These are phyloP conservation scores for Rutilus rutilus DNA, from an alignment of 2,113 vertebrate genomes.

Conservation along the genomic window DNA sequence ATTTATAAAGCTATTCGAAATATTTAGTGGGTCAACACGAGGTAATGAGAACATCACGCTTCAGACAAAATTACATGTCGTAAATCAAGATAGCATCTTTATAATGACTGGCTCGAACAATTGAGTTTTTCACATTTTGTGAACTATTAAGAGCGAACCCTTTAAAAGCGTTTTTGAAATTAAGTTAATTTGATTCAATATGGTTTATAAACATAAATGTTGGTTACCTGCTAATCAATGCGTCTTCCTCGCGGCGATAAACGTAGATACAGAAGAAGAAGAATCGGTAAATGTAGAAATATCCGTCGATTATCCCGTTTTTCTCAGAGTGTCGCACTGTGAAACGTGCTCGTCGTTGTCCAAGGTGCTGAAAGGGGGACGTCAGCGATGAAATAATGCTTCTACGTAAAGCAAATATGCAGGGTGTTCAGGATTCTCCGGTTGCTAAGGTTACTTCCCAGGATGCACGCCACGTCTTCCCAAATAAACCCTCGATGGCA, in stretches of 20 bases:
- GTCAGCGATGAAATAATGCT: slow-evolving; percentile 37
- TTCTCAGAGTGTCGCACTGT: slow-evolving; percentile 5
- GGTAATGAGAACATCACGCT: background rate
- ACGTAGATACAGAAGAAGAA: background rate
- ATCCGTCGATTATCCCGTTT: slow-evolving; percentile 14
- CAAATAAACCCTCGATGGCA: slow-evolving; percentile 13
- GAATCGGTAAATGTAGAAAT: background rate
- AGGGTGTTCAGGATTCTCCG: slow-evolving; percentile 34
- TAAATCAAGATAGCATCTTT: slow-evolving; percentile 14
- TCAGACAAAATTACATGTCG: background rate
- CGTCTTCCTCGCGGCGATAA: background rate
- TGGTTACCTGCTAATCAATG: slow-evolving; percentile 22
- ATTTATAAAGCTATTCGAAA: background rate
- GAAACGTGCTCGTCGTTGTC: slow-evolving; percentile 45
- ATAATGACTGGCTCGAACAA: background rate
- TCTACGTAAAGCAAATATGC: slow-evolving; percentile 24
- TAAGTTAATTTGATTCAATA: background rate
- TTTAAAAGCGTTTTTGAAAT: background rate
- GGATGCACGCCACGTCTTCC: slow-evolving; percentile 22
- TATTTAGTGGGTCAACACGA: slow-evolving; percentile 13
- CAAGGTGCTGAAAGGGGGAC: slow-evolving; percentile 53
- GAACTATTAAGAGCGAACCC: background rate
- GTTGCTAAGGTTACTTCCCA: slow-evolving; percentile 9
- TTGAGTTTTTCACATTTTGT: background rate
- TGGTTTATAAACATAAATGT: background rate